phyloP scores from a whole-genome alignment of 2,797 vertebrate genomes.

The Benthosema pterotum region DNA sequence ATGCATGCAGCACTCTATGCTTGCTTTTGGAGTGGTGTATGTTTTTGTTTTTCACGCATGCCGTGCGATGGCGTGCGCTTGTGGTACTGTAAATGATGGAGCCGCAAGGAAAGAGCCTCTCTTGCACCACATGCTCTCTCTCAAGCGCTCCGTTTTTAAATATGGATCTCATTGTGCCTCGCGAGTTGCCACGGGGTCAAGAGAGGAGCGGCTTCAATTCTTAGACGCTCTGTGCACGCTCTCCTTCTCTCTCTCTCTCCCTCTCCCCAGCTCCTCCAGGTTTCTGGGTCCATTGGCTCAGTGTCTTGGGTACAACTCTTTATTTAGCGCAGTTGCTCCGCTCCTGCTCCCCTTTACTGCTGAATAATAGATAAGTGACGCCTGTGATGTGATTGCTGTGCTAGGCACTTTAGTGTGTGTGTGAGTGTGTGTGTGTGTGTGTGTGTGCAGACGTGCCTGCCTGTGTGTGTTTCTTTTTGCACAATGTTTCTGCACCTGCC shows the following conservation, averaged over 20 bases:
- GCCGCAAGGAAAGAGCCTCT: conserved; percentile 6
- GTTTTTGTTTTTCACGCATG: conserved; percentile 31
- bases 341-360: conserved; percentile 48
- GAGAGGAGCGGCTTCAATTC: conserved; percentile 50
- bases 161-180: conserved; percentile 57
- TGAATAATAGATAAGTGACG: conserved; percentile 70
- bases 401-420: conserved; percentile 51
- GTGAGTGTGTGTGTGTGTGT: conserved; percentile 32
- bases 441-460: neutral
- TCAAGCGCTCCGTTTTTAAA: conserved; percentile 57
- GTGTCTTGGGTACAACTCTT: conserved; percentile 43
- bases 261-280: neutral
- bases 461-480: neutral
- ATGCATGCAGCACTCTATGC: neutral
- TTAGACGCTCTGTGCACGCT: conserved; percentile 49
- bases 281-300: conserved; percentile 38
- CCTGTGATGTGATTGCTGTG: conserved; percentile 58
- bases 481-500: conserved; percentile 3
- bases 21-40: conserved; percentile 42
- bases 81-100: conserved; percentile 20
- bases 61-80: conserved; percentile 41
- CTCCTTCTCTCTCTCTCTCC: conserved; percentile 7
- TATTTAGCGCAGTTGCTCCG: conserved; percentile 53
- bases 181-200: conserved; percentile 42
- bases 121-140: conserved; percentile 31